These are phyloP conservation scores for Mobula birostris DNA, from an alignment of 2,113 vertebrate genomes.

Conservation along the genomic window DNA sequence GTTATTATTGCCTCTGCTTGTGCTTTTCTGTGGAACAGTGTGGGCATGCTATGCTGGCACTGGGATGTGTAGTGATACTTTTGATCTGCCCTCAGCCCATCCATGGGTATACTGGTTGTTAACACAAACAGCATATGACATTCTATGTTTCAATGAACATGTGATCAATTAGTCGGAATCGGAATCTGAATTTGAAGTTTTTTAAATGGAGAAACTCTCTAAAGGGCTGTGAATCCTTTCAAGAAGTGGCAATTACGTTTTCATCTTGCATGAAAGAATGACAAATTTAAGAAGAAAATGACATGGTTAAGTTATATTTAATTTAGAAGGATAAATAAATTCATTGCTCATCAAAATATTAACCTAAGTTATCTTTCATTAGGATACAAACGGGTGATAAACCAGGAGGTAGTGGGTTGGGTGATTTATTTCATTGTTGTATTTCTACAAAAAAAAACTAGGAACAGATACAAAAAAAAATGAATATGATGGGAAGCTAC, in stretches of 20 bases:
- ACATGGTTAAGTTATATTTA: background rate
- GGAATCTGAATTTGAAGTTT: too few species aligned
- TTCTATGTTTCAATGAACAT: too few species aligned
- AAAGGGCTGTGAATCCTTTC: background rate
- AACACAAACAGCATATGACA: too few species aligned
- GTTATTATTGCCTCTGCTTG: too few species aligned
- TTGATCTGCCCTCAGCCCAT: too few species aligned
- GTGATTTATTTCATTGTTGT: background rate
- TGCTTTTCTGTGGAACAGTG: too few species aligned
- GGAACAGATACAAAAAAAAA: too few species aligned
- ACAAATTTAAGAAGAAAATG: background rate
- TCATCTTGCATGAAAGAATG: background rate
- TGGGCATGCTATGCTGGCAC: too few species aligned
- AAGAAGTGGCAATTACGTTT: background rate
- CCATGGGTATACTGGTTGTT: too few species aligned
- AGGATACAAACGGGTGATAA: background rate
- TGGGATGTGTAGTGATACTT: too few species aligned
- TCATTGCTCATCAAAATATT: background rate
- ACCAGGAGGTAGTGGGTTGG: background rate
- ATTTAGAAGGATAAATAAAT: background rate
- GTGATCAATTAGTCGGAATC: too few species aligned
- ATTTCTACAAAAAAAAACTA: background rate
- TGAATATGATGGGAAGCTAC: background rate
- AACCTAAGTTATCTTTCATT: background rate
- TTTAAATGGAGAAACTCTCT: background rate